Conservation (phyloP, 2,797 vertebrate genomes). For the Jordanella pulchra region DNA sequence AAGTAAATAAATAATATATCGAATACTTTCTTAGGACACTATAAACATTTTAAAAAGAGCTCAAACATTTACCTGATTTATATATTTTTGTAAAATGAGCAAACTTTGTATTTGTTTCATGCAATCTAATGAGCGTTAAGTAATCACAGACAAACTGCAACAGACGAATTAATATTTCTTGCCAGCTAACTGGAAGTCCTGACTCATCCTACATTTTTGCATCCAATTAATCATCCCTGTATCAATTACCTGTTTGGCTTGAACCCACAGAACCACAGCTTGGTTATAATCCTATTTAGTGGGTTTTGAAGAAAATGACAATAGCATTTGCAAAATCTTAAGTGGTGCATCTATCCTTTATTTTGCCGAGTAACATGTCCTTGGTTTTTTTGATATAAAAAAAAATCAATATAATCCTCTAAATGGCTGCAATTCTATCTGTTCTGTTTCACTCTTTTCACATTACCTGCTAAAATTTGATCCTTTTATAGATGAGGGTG, state of each 20-base stretch:
- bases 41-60: background rate
- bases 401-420: conserved; percentile 17
- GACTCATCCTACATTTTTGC: background rate
- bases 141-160: background rate
- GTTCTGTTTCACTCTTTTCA: background rate
- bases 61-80: background rate
- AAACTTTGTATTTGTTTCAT: background rate
- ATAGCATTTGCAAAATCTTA: background rate
- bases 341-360: conserved; percentile 3
- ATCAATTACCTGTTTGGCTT: background rate
- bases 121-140: background rate
- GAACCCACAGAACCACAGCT: background rate
- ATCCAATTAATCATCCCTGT: background rate
- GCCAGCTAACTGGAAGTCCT: background rate
- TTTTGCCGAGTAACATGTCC: conserved; percentile 7
- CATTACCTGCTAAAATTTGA: background rate
- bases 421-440: conserved; percentile 23
- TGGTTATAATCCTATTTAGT: conserved; percentile 4
- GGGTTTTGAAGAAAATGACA: background rate
- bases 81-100: background rate
- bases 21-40: background rate
- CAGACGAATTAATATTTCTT: background rate
- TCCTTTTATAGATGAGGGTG: conserved; percentile 8
- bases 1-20: background rate
- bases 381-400: conserved; percentile 1